Conservation (phyloP, 1,140 invertebrate genomes). For the Aethina tumida region DNA sequence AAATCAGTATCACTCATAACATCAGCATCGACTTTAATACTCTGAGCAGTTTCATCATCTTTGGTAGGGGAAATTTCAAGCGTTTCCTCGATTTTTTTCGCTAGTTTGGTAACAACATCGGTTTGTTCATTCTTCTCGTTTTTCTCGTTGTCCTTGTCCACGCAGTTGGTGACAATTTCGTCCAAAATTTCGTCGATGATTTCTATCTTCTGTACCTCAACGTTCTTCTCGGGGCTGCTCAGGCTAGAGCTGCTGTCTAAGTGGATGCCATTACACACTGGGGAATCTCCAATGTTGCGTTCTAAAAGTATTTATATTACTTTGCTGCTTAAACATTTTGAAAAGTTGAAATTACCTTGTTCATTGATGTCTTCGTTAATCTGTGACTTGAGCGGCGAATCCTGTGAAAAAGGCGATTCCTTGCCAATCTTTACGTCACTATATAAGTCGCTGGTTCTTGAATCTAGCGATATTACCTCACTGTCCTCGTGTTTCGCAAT, state of each 20-base stretch:
- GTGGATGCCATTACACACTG: slow-evolving; percentile 33
- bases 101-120: too few species aligned
- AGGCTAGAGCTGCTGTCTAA: slow-evolving; percentile 30
- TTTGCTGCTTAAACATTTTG: too few species aligned
- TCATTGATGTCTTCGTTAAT: slow-evolving; percentile 19
- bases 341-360: too few species aligned
- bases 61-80: too few species aligned
- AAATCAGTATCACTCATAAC: slow-evolving; percentile 3
- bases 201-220: slow-evolving; percentile 43
- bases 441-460: slow-evolving; percentile 41
- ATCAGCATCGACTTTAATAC: slow-evolving; percentile 25
- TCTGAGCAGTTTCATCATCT: slow-evolving; percentile 42
- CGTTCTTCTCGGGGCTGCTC: slow-evolving; percentile 28
- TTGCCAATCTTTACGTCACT: slow-evolving; percentile 43
- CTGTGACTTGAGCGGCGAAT: slow-evolving; percentile 28
- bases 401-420: slow-evolving; percentile 32
- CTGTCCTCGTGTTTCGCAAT: slow-evolving; percentile 40
- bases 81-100: too few species aligned
- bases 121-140: slow-evolving; percentile 7
- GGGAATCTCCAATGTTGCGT: slow-evolving; percentile 16
- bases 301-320: too few species aligned
- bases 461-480: slow-evolving; percentile 43
- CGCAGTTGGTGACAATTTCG: slow-evolving; percentile 46
- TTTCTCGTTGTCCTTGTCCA: slow-evolving; percentile 29
- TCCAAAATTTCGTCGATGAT: slow-evolving; percentile 48